Base-by-base conservation (phyloP, 2,113 vertebrate species). In the Aspiorhynchus laticeps region DNA sequence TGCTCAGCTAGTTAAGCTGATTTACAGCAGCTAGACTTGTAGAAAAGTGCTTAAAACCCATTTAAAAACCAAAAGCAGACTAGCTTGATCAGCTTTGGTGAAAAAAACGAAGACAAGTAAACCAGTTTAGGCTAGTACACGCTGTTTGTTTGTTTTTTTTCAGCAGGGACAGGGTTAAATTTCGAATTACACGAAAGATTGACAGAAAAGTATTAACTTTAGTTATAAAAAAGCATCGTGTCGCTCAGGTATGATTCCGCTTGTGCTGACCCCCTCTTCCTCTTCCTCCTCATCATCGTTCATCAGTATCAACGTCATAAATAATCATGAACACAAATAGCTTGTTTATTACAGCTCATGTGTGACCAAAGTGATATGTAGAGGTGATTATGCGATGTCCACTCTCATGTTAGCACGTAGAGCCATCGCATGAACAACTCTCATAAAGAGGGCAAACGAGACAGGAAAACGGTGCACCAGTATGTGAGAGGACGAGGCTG, bases 401-500 rank as follows among this genome's bases (percentile, higher is more conserved):
- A 83, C 80, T 75, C 17, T 82, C 38, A 41, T 65, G 61, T 53
- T 71, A 77, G 61, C 65, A 67, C 48, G 26, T 15, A 51, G 41
- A 56, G 4, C 31, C 67, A n/a, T 67, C 28, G 65, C 28, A 28
- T 46, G 63, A 53, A 21, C 65, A 85, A 75, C 71, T 78, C 48
- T 82, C 36, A 61, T 53, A 73, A 79, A 85, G 36, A 87, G 77
- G 53, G 82, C 81, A 88, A 21, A 28, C 75, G 65, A 85, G 75
- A 86, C 77, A 85, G 86, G 73, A 69, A 89, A 89, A 87, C 85
- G 19, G 85, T 67, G 82, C 56, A 81, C 43, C 87, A 38, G 65
- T 41, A 75, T 21, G 75, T 53, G 69, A 80, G 36, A 87, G 61
- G 65, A 24, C 59, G 83, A 78, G 24, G 31, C 69, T 63, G n/a